phyloP scores from a whole-genome alignment of 2,888 invertebrate genomes.

The Leptinotarsa haldemani region DNA sequence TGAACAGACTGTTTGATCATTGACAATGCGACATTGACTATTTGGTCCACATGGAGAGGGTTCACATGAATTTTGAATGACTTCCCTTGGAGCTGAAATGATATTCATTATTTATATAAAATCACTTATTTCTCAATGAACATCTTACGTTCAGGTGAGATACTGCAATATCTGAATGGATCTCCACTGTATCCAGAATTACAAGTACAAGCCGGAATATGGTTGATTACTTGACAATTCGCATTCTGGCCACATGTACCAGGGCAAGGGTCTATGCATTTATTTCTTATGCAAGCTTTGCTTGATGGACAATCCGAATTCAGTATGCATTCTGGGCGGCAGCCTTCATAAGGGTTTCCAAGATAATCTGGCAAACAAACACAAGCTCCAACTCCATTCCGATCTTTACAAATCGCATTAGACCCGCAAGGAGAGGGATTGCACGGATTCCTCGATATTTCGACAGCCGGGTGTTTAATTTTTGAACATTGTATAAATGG shows the following conservation, averaged over 20 bases:
- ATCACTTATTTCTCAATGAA: conserved; percentile 28
- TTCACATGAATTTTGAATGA: conserved; percentile 72
- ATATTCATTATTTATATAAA: conserved; percentile 24
- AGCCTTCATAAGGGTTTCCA: conserved; percentile 72
- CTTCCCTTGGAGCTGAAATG: conserved; percentile 52
- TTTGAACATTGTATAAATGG: conserved; percentile 68
- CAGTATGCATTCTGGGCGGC: conserved; percentile 70
- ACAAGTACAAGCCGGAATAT: conserved; percentile 74
- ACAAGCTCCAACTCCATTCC: conserved; percentile 69
- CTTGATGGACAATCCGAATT: conserved; percentile 71
- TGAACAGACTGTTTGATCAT: conserved; percentile 71
- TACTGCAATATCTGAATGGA: conserved; percentile 53
- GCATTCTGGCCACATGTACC: conserved; percentile 77
- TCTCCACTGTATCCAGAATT: conserved; percentile 76
- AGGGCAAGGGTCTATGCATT: conserved; percentile 72
- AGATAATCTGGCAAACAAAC: conserved; percentile 67
- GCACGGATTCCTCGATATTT: conserved; percentile 61
- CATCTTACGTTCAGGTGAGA: conserved; percentile 53
- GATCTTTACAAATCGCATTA: conserved; percentile 68
- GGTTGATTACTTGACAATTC: conserved; percentile 68
- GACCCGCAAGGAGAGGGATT: conserved; percentile 67
- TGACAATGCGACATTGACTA: conserved; percentile 74
- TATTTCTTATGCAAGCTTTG: conserved; percentile 69
- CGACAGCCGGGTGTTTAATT: conserved; percentile 32
- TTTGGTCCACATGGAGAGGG: conserved; percentile 82